Base-by-base conservation (phyloP, 2,797 vertebrate genomes). In the Poecile montanus region DNA sequence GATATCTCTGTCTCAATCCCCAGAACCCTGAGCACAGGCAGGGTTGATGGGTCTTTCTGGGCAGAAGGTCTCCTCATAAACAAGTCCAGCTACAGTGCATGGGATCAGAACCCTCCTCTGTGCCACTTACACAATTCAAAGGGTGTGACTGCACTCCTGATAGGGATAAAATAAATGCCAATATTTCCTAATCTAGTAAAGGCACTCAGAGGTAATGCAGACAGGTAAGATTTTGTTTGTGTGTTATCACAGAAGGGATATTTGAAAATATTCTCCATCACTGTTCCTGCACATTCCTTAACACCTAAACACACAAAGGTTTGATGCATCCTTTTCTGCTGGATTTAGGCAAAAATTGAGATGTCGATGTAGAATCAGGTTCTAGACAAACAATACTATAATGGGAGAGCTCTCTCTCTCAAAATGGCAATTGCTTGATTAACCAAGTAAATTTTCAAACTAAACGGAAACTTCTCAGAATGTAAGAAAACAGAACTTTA, bases 41-140 rank as follows among this genome's bases (percentile, higher is more conserved):
- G 45, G 4, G 21, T 44, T 9, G 6, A 10, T 25, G 38, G 15
- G 4, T 68, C 36, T 81, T 54, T 73, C 63, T 65, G 34, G 1
- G 2, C 26, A 81, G 47, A 51, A 74, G 11, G 23, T 56, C 32
- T 88, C 30, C 13, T 76, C 16, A 20, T 4, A 23, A 79, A 38
- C 11, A 10, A 90, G 26, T 30, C 27, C 45, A 57, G 2, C 4
- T 2, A 1, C 26, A 65, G n/a, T 4, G 5, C 14, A 12, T 0
- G 6, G 48, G 34, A 48, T 50, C 16, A 21, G 34, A 74, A 66
- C 73, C 54, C 44, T 89, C 23, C 85, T 82, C 65, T 53, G 16
- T 47, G 22, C 57, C 75, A 48, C 44, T 80, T 65, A 47, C 30
- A 7, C 40, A 54, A 30, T 76, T 93, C 92, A 89, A 61, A 89